These are phyloP conservation scores for Mythimna lalbum DNA, from an alignment of 2,888 invertebrate species.

Conservation along the genomic window DNA sequence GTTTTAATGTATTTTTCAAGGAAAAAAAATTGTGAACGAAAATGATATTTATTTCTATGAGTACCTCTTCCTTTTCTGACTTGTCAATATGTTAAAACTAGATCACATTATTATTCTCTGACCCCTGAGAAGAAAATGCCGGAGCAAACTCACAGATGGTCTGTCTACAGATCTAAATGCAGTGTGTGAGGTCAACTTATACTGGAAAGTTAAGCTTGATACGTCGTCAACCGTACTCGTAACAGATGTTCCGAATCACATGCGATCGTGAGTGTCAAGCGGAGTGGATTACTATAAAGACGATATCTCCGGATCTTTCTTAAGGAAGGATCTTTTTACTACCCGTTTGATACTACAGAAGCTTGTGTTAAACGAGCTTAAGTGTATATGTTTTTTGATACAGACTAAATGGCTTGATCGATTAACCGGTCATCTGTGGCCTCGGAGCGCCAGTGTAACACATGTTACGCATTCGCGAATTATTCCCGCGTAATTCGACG, in stretches of 20 bases:
- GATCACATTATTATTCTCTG: neutral
- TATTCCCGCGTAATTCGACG: no score
- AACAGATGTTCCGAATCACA: constrained; percentile 48
- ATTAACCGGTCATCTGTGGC: no score
- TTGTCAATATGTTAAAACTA: neutral
- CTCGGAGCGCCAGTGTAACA: no score
- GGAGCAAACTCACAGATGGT: neutral
- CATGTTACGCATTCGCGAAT: no score
- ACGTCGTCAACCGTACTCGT: constrained; percentile 5
- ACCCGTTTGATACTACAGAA: constrained; percentile 10
- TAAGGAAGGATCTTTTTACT: constrained; percentile 24
- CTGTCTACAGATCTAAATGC: neutral
- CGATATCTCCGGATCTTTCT: constrained; percentile 38
- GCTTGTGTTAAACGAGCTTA: constrained; percentile 5
- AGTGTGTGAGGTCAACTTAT: neutral
- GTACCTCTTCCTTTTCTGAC: neutral
- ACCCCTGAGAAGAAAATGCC: neutral
- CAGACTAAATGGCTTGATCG: neutral
- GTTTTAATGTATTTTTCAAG: no score
- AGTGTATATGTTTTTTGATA: constrained; percentile 25
- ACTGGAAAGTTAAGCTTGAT: neutral
- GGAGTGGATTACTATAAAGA: constrained; percentile 30
- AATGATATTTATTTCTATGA: neutral
- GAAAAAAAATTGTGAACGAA: neutral
- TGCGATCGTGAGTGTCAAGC: constrained; percentile 43